phyloP scores from a whole-genome alignment of 2,888 invertebrate species.

The Athetis lepigone region DNA sequence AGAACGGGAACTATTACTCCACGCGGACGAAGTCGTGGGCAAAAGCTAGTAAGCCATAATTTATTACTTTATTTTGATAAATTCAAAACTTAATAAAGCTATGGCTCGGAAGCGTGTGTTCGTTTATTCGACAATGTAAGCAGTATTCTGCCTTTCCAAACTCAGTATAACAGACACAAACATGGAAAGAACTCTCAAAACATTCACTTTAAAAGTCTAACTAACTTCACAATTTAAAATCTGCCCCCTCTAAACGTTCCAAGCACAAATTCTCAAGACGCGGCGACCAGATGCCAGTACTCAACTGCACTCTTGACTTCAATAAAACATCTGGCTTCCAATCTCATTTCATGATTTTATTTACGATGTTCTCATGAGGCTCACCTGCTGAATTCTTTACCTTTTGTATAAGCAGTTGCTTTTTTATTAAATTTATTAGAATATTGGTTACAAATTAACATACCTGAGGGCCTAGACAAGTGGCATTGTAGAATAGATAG shows the following conservation, averaged over 20 bases:
- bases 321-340: constrained; percentile 69
- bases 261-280: constrained; percentile 10
- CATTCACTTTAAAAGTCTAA: neutral
- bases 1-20: too few species aligned
- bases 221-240: neutral
- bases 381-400: constrained; percentile 67
- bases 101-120: too few species aligned
- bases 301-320: constrained; percentile 64
- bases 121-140: too few species aligned
- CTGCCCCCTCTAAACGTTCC: constrained; percentile 39
- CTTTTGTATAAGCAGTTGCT: constrained; percentile 39
- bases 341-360: constrained; percentile 70
- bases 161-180: neutral
- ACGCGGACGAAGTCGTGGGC: too few species aligned
- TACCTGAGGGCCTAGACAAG: too few species aligned
- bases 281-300: constrained; percentile 62
- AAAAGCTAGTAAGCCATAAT: too few species aligned
- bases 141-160: neutral
- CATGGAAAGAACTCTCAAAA: neutral
- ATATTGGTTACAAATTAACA: too few species aligned
- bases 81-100: too few species aligned
- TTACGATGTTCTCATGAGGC: constrained; percentile 65
- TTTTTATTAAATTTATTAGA: constrained; percentile 40
- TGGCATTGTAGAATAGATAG: too few species aligned
- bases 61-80: too few species aligned